Evolutionary conservation across 30 jellyfish, hydroid and myxozoan species (phyloP).

Genomic region (Aurelia sp.): DNA sequence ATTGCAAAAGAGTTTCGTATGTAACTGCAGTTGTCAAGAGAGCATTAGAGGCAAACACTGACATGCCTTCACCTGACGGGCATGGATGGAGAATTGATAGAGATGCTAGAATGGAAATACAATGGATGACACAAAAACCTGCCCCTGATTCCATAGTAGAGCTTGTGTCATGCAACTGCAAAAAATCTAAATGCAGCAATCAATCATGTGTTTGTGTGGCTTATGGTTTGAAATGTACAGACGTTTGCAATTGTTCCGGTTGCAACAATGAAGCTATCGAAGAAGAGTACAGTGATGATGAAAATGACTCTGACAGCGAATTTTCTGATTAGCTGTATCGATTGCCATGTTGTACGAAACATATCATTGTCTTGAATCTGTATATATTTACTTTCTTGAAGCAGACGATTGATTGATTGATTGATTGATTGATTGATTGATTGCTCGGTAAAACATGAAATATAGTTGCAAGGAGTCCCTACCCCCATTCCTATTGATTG

Average conservation of each 20-base stretch:
- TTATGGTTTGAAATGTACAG: constrained; percentile 30
- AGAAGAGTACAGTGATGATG: too few species aligned
- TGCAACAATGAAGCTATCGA: too few species aligned
- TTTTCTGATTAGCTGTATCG: too few species aligned
- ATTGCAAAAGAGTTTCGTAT: constrained; percentile 49
- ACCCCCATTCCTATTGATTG: too few species aligned
- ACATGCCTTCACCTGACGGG: constrained; percentile 68
- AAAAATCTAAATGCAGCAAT: constrained; percentile 28
- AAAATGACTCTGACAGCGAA: constrained; percentile 26
- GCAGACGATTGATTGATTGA: too few species aligned
- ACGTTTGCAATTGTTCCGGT: constrained; percentile 1
- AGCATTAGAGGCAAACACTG: constrained; percentile 34
- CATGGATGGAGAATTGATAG: constrained; percentile 50
- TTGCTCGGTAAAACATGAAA: too few species aligned
- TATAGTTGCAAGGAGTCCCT: too few species aligned
- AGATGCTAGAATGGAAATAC: neutral
- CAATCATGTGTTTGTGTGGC: constrained; percentile 25
- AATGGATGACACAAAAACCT: constrained; percentile 44
- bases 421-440: too few species aligned
- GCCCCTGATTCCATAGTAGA: constrained; percentile 61
- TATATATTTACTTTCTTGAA: too few species aligned
- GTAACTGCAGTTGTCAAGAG: constrained; percentile 49
- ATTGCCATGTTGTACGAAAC: too few species aligned
- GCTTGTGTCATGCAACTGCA: constrained; percentile 63
- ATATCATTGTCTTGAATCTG: too few species aligned